A percentile compares a stretch with the other conserved stretches of the same genome.
phyloP scores from a whole-genome alignment of 2,113 vertebrate genomes.

The Ellobius talpinus region DNA sequence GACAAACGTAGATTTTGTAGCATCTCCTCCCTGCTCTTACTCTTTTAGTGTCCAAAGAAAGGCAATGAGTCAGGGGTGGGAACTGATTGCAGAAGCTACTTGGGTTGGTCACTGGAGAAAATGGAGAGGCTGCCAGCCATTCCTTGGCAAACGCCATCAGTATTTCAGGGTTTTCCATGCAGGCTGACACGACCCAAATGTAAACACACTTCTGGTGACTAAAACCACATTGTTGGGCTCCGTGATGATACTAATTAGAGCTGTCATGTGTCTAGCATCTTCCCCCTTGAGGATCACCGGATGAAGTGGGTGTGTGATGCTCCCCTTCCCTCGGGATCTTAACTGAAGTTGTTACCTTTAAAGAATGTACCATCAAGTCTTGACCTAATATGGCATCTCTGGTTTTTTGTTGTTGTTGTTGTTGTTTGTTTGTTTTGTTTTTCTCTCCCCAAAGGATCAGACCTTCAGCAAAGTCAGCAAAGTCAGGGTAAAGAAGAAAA shows the following conservation, averaged over 20 bases:
- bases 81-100: not conserved
- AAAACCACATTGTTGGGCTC: not conserved
- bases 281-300: conserved; percentile 39
- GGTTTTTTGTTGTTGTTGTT: not conserved
- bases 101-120: not conserved
- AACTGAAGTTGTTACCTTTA: conserved; percentile 37
- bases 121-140: not conserved
- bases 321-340: not conserved
- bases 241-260: not conserved
- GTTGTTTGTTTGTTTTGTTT: too few species aligned
- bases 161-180: not conserved
- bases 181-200: not conserved
- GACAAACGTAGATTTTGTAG: not conserved
- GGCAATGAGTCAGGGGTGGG: not conserved
- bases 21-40: not conserved
- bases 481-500: conserved; percentile 32
- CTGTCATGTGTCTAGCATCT: not conserved
- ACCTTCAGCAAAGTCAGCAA: conserved; percentile 1
- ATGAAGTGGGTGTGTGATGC: conserved; percentile 11
- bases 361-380: conserved; percentile 14
- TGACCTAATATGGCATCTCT: not conserved
- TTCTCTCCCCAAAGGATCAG: conserved; percentile 56
- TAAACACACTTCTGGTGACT: not conserved
- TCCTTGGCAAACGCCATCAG: not conserved
- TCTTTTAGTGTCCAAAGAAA: not conserved